Evolutionary conservation across 2,113 vertebrate genomes (phyloP).

Genomic region (Notechis scutatus): DNA sequence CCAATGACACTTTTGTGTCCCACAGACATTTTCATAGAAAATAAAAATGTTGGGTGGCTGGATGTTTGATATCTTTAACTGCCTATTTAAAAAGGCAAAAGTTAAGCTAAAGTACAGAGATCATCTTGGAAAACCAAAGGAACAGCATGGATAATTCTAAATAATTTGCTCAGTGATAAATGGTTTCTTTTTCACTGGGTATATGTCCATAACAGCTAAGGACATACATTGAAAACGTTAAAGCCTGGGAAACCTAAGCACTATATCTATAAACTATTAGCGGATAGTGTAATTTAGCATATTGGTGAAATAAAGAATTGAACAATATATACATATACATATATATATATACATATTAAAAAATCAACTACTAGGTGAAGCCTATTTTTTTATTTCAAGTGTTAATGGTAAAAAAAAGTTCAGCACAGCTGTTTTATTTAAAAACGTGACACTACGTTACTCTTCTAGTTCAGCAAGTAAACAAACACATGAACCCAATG

Average conservation of each 20-base stretch:
- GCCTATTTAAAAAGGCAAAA: neutral
- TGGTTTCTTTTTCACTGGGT: neutral
- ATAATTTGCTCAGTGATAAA: neutral
- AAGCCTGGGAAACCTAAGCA: neutral
- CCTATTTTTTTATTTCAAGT: conserved; percentile 86
- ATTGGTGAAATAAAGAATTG: conserved; percentile 36
- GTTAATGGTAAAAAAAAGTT: conserved; percentile 87
- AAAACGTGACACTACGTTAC: conserved; percentile 81
- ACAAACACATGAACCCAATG: conserved; percentile 80
- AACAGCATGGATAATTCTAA: neutral
- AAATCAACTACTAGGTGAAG: conserved; percentile 76
- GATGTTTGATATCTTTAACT: neutral
- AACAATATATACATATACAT: conserved; percentile 29
- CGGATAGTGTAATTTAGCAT: neutral
- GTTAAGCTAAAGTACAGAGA: neutral
- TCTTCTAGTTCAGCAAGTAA: conserved; percentile 80
- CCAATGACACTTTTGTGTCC: neutral
- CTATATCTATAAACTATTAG: neutral
- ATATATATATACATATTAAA: conserved; percentile 48
- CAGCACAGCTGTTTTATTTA: conserved; percentile 89
- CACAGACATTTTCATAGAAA: neutral
- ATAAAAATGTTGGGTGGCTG: neutral
- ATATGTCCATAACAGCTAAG: neutral
- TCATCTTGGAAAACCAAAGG: neutral
- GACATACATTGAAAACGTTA: neutral